phyloP scores from a whole-genome alignment of 2,888 invertebrate genomes.

The Cantharis lateralis region DNA sequence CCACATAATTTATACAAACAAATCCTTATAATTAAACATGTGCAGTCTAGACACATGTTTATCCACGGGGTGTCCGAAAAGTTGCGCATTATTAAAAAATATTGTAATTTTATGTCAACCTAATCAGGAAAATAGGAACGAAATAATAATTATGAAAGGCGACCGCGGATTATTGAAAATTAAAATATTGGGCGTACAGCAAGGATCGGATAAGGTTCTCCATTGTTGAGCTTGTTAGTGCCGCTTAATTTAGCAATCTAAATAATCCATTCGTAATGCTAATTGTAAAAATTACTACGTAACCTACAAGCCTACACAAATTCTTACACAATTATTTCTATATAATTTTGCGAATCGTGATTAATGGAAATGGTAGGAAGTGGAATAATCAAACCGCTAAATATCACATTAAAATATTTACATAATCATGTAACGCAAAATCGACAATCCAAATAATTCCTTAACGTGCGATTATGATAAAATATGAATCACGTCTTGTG shows the following conservation, averaged over 20 bases:
- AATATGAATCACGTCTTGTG: not conserved
- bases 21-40: slow-evolving; percentile 26
- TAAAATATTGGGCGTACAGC: not conserved
- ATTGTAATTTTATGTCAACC: not conserved
- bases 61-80: not conserved
- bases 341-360: not conserved
- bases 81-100: not conserved
- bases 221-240: not conserved
- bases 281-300: not conserved
- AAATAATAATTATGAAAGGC: not conserved
- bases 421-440: not conserved
- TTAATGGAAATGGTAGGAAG: slow-evolving; percentile 7
- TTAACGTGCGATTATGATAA: not conserved
- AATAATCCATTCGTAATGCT: not conserved
- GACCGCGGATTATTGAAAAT: not conserved
- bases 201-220: not conserved
- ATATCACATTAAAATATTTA: not conserved
- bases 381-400: slow-evolving; percentile 1
- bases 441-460: not conserved
- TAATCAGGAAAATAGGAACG: not conserved
- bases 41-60: slow-evolving; percentile 24
- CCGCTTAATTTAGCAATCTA: not conserved
- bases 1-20: slow-evolving; percentile 24
- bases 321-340: slow-evolving; percentile 1
- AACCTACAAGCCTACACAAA: slow-evolving; percentile 8